Conservation (phyloP, 2,888 invertebrate genomes). For the Drosophila multiciliata region DNA sequence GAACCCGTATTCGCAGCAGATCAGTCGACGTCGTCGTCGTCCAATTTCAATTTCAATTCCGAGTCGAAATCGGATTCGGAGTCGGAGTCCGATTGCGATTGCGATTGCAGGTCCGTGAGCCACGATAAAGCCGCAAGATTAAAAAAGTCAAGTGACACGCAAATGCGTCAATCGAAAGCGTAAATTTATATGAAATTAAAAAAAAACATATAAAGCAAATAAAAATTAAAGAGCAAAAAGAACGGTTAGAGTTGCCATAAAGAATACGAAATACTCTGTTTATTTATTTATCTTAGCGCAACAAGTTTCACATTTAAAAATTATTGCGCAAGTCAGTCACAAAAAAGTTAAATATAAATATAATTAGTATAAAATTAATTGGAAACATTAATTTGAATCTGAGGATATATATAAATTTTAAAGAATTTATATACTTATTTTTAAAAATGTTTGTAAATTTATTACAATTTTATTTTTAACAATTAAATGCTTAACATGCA, state of each 20-base stretch:
- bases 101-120: constrained; percentile 58
- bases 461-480: neutral
- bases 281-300: neutral
- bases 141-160: constrained; percentile 76
- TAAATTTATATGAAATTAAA: constrained; percentile 43
- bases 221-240: constrained; percentile 17
- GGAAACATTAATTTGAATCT: neutral
- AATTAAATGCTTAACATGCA: neutral
- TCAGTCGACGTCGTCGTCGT: neutral
- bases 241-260: constrained; percentile 9
- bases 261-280: constrained; percentile 32
- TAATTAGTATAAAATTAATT: neutral
- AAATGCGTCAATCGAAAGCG: constrained; percentile 69
- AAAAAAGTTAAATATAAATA: neutral
- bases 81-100: constrained; percentile 50
- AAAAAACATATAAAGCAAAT: constrained; percentile 3
- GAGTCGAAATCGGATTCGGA: constrained; percentile 29
- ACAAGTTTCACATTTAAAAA: neutral
- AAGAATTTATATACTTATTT: too few relatives aligned
- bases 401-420: neutral
- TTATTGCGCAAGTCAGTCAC: neutral
- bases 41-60: constrained; percentile 17
- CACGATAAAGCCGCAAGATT: constrained; percentile 78
- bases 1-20: constrained; percentile 18
- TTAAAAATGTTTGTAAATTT: neutral